Evolutionary conservation across 2,888 invertebrate genomes (phyloP), one percentile per base, ranked within the genome.

Genomic region (Caprella mutica): DNA sequence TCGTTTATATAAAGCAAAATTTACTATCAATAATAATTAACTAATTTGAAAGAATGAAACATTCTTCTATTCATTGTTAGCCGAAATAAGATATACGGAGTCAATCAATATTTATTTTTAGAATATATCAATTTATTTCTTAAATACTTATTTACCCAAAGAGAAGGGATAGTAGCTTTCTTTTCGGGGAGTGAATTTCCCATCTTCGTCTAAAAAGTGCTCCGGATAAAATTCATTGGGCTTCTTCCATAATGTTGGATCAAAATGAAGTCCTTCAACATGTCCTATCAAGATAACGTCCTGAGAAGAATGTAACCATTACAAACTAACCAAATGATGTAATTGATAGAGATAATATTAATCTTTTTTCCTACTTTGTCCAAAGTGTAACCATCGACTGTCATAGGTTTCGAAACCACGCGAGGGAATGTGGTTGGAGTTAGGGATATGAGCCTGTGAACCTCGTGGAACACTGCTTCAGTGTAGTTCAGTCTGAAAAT

Each of bases 191-290:
- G 19, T 24, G 33, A 42, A 56, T 30, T 48, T 46, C 24, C 56
- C 56, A 12, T 56, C 50, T 0, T 33, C 40, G 42, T 56, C 38
- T 0, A 56, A 33, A 50, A 56, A 56, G 30, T 50, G 56, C 35
- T 40, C 48, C 3, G 56, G 56, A 33, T 56, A 39, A 24, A 56
- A 50, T 30, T 56, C 23, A 42, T 56, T 26, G 17, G 56, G 56
- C 6, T 38, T 14, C 35, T 35, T 24, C 56, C 56, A 56, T 17
- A 21, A n/a, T 26, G 17, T 14, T 14, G 56, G 56, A 26, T 56
- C 50, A 14, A 8, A 30, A 33, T 56, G 56, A 24, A 40, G 51
- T 24, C 56, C 35, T 12, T 23, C 50, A 2, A 21, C 48, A 30
- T 48, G 48, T 2, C 48, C 48, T 19, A 29, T 2, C 6, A 48